Percentiles rank a stretch among this genome's conserved stretches.
Conservation (phyloP, 1,140 invertebrate genomes). For the Penaeus indicus region DNA sequence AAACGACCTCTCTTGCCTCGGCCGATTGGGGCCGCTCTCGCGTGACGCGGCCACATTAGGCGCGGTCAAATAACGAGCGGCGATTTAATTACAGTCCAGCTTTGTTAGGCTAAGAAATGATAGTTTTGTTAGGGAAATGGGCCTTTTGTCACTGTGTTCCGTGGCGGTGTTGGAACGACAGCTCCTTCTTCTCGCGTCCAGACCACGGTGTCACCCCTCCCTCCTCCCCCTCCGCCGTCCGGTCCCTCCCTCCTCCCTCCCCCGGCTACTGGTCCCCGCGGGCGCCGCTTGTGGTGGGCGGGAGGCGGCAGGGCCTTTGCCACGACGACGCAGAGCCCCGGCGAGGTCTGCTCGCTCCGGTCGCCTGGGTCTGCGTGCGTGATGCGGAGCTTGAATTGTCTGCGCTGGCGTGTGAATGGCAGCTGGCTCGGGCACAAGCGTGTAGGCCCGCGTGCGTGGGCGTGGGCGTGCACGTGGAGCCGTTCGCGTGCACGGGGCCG, state of each 20-base stretch:
- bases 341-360: too few relatives aligned
- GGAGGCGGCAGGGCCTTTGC: too few relatives aligned
- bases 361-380: too few relatives aligned
- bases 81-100: constrained; percentile 51
- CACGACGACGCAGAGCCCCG: too few relatives aligned
- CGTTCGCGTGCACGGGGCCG: background rate
- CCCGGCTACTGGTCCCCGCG: too few relatives aligned
- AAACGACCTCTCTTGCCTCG: constrained; percentile 22
- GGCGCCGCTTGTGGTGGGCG: too few relatives aligned
- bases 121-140: constrained; percentile 46
- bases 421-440: too few relatives aligned
- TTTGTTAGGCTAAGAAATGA: constrained; percentile 45
- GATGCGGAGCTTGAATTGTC: too few relatives aligned
- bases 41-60: constrained; percentile 35
- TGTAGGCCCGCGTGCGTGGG: too few relatives aligned
- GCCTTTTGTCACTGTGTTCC: constrained; percentile 45
- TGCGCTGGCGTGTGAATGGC: too few relatives aligned
- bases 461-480: too few relatives aligned
- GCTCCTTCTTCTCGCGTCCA: background rate
- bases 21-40: background rate
- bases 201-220: background rate
- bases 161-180: constrained; percentile 3
- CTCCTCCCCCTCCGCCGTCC: background rate
- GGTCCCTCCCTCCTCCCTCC: too few relatives aligned
- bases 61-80: constrained; percentile 33